Evolutionary conservation across 2,888 invertebrate genomes (phyloP), one percentile per base, ranked within the genome.

Genomic region (Hyposoter dolosus): DNA sequence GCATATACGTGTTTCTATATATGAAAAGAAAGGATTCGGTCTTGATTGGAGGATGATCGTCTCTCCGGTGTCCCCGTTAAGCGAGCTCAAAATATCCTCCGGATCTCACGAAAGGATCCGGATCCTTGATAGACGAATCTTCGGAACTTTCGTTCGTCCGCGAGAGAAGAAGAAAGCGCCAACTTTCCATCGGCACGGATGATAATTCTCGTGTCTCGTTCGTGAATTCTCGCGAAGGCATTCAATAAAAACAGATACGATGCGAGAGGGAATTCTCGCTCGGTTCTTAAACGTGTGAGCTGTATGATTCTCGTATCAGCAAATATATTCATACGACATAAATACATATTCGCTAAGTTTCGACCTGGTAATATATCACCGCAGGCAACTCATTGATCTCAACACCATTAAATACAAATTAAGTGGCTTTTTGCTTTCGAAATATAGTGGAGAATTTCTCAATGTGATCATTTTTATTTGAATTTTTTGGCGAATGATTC

Each of bases 71-170:
- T 45, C 71, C 85, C 35, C 75, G 65, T 82, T 82, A 71, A 65
- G 68, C 10, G 82, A 68, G 40, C 63, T 74, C 53, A n/a, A 35
- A 35, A 80, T 50, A 32, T 68, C 40, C 12, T 15, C 6, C 47
- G 53, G 77, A 85, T 82, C 82, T 66, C 74, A 32, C 71, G 78
- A 82, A 75, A 75, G 82, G 79, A 82, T 85, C 74, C 78, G 78
- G 82, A 82, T 85, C 78, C 78, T 82, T 50, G 69, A 75, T 15
- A 40, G 23, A 50, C 23, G 74, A 69, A 78, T 82, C 82, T 74
- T 78, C 82, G 69, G 45, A 75, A 85, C 82, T 85, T 85, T 85
- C 85, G 60, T 82, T 32, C 50, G 47, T 23, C 63, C 63, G 28
- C 28, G 40, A 56, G 40, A 56, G 72, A 28, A 75, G 50, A 53